phyloP scores from a whole-genome alignment of 1,140 invertebrate genomes.

The Drosophila ohnishii region DNA sequence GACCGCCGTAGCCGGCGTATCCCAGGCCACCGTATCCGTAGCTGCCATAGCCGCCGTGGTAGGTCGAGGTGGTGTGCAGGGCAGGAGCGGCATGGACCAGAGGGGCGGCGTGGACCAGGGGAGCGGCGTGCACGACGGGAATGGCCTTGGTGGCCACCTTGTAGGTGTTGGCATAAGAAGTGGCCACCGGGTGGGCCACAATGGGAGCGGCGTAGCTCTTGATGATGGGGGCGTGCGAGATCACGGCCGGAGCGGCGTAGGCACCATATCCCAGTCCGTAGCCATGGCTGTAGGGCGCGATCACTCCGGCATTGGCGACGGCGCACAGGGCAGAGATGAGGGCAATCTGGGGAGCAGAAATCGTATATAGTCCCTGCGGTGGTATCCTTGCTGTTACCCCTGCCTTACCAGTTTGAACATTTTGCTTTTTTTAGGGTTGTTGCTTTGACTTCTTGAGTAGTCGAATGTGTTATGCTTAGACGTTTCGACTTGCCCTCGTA shows the following conservation, averaged over 20 bases:
- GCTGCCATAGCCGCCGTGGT: slow-evolving; percentile 61
- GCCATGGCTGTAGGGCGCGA: slow-evolving; percentile 71
- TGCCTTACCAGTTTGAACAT: slow-evolving; percentile 82
- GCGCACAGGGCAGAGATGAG: slow-evolving; percentile 76
- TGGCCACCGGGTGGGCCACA: slow-evolving; percentile 83
- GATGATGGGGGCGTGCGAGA: slow-evolving; percentile 76
- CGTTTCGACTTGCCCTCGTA: slow-evolving; percentile 52
- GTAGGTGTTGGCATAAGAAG: slow-evolving; percentile 86
- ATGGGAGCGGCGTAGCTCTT: slow-evolving; percentile 79
- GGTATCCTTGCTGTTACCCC: slow-evolving; percentile 19
- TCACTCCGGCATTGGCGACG: slow-evolving; percentile 77
- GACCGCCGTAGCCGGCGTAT: slow-evolving; percentile 53
- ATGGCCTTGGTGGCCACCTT: slow-evolving; percentile 83
- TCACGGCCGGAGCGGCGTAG: slow-evolving; percentile 63
- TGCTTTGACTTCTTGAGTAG: slow-evolving; percentile 63
- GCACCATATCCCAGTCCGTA: slow-evolving; percentile 55
- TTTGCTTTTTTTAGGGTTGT: slow-evolving; percentile 42
- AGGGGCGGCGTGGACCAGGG: slow-evolving; percentile 72
- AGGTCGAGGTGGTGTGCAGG: slow-evolving; percentile 74
- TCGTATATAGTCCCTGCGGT: not conserved
- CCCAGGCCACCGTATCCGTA: slow-evolving; percentile 56
- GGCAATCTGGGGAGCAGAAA: slow-evolving; percentile 50
- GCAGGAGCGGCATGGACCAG: slow-evolving; percentile 73
- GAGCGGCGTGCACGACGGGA: slow-evolving; percentile 78
- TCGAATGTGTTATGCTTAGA: slow-evolving; percentile 72